Conservation (phyloP, 2,113 vertebrate genomes). For the Eretmochelys imbricata region DNA sequence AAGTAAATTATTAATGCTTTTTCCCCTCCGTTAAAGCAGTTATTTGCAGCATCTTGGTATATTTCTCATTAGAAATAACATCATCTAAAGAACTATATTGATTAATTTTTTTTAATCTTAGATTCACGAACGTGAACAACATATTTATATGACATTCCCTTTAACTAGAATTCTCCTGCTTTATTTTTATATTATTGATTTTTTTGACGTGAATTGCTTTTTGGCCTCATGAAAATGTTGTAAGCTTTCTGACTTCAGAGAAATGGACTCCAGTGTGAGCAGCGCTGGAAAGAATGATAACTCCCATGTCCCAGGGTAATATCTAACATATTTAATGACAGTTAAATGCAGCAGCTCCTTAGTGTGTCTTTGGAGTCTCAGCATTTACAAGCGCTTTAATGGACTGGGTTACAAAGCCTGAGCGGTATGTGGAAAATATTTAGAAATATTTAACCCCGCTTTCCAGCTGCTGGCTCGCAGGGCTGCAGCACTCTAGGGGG, state of each 20-base stretch:
- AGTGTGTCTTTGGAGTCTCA: constrained; percentile 34
- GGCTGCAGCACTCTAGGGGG: neutral
- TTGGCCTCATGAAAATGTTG: constrained; percentile 71
- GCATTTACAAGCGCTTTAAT: constrained; percentile 68
- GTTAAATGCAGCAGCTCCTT: constrained; percentile 55
- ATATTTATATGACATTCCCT: constrained; percentile 79
- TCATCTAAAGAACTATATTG: constrained; percentile 82
- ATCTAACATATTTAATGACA: constrained; percentile 62
- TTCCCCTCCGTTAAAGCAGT: constrained; percentile 72
- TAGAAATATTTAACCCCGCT: neutral
- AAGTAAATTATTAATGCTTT: constrained; percentile 84
- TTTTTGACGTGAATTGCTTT: constrained; percentile 77
- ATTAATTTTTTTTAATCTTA: constrained; percentile 80
- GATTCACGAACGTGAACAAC: constrained; percentile 79
- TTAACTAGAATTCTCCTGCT: constrained; percentile 79
- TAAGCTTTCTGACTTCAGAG: constrained; percentile 69
- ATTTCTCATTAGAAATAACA: constrained; percentile 85
- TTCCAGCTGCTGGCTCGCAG: neutral
- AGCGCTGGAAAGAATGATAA: constrained; percentile 31
- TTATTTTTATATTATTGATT: constrained; percentile 83
- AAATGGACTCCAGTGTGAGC: constrained; percentile 8
- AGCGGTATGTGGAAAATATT: neutral
- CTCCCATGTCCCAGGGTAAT: neutral
- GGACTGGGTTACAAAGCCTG: constrained; percentile 43
- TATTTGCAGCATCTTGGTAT: constrained; percentile 77